Conservation (phyloP, 2,797 vertebrate genomes). For the Hemibagrus guttatus region DNA sequence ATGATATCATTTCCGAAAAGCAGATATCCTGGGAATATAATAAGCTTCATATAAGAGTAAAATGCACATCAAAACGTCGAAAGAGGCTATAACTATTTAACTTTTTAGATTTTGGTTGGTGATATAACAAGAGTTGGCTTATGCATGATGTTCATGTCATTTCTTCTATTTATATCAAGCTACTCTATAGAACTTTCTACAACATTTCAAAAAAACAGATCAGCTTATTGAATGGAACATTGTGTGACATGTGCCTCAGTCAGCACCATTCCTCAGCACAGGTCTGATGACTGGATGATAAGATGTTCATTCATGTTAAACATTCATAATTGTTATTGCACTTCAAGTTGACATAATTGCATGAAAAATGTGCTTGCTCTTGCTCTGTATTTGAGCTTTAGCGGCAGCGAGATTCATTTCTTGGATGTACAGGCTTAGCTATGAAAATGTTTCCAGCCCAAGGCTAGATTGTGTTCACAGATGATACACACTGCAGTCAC, state of each 20-base stretch:
- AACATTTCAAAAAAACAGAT: conserved; percentile 38
- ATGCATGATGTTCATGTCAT: neutral
- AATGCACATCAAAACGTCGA: conserved; percentile 5
- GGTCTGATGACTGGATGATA: neutral
- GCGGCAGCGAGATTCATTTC: conserved; percentile 14
- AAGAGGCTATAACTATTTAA: conserved; percentile 8
- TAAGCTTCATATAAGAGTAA: conserved; percentile 13
- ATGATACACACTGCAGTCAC: conserved; percentile 19
- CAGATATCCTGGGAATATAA: conserved; percentile 5
- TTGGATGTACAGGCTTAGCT: neutral
- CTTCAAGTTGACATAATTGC: conserved; percentile 9
- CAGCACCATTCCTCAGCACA: neutral
- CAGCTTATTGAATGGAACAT: conserved; percentile 7
- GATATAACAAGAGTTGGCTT: neutral
- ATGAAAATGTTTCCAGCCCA: conserved; percentile 22
- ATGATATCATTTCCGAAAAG: conserved; percentile 23
- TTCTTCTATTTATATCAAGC: neutral
- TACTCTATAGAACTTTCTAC: conserved; percentile 6
- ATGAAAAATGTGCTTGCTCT: conserved; percentile 25
- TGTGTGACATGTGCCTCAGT: neutral
- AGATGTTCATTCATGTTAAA: conserved; percentile 39
- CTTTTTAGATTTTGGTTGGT: neutral
- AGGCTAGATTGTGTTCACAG: conserved; percentile 27
- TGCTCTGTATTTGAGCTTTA: conserved; percentile 15
- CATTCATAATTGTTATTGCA: conserved; percentile 36